A percentile compares a stretch with the other conserved stretches of the same genome.
These are phyloP conservation scores for Spilosoma lubricipeda DNA, from an alignment of 2,888 invertebrate species.

Conservation along the genomic window DNA sequence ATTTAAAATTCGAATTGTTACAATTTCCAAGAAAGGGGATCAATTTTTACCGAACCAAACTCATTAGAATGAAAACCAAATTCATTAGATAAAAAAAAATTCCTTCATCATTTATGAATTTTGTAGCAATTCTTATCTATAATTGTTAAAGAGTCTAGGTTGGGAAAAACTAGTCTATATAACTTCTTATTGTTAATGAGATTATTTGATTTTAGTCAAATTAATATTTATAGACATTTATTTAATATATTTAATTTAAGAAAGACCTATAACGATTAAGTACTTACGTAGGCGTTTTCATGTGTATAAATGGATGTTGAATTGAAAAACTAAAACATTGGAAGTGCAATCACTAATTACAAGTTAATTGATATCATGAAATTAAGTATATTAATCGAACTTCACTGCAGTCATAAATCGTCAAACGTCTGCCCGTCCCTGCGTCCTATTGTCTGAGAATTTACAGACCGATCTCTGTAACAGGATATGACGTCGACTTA, in stretches of 20 bases:
- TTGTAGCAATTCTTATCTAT: neutral
- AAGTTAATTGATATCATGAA: neutral
- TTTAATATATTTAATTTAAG: neutral
- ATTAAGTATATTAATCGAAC: neutral
- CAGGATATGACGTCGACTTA: neutral
- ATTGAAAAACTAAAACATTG: neutral
- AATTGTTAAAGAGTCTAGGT: neutral
- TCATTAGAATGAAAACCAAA: too few relatives aligned
- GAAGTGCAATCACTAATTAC: neutral
- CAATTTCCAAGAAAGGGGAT: neutral
- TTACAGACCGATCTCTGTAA: constrained; percentile 1
- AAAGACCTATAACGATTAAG: neutral
- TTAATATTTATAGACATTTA: constrained; percentile 10
- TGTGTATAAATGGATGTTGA: neutral
- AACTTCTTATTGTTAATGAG: constrained; percentile 31
- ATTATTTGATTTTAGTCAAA: constrained; percentile 44
- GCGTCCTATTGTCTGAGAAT: neutral
- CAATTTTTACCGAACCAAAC: neutral
- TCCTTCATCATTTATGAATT: neutral
- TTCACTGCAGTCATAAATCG: neutral
- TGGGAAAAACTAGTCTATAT: neutral
- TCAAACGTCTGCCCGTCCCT: neutral
- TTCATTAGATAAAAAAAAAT: neutral
- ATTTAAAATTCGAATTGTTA: neutral
- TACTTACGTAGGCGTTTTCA: neutral